These are phyloP conservation scores for Umimayanthus chanpuru DNA, from an alignment of 92 coral and sea anemone species.

Conservation along the genomic window DNA sequence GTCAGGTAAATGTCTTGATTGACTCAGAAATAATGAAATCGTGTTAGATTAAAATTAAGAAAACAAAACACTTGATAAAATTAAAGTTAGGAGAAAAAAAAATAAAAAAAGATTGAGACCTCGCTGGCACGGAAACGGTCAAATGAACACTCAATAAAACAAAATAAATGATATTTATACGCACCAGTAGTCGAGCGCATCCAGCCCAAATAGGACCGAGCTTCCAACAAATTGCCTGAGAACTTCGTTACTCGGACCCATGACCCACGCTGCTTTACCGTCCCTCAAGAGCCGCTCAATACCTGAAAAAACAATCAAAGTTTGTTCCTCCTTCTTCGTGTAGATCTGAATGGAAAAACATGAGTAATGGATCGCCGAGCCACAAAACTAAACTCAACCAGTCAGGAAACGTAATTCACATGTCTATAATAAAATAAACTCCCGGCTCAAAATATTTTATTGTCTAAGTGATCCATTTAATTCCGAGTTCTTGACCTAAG, in stretches of 20 bases:
- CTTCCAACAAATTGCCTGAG: slow-evolving; percentile 50
- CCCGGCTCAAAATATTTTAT: no score
- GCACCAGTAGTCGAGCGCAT: slow-evolving; percentile 40
- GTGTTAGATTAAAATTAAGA: no score
- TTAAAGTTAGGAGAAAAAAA: no score
- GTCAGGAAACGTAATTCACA: not conserved
- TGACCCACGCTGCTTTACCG: slow-evolving; percentile 54
- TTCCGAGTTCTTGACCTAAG: no score
- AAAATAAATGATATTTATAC: not conserved
- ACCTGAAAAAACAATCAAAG: not conserved
- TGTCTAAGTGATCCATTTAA: no score
- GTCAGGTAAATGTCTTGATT: no score
- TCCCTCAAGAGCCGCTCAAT: slow-evolving; percentile 52
- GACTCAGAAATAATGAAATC: no score
- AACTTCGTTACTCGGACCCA: slow-evolving; percentile 63
- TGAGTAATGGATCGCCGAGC: not conserved
- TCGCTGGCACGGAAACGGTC: no score
- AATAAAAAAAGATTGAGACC: no score
- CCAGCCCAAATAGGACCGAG: slow-evolving; percentile 43
- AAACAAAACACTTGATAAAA: no score
- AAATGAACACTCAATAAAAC: no score
- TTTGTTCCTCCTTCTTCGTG: not conserved
- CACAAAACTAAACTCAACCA: not conserved
- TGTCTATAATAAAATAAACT: not conserved
- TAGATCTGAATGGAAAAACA: no score